Percentiles rank a stretch among this genome's conserved stretches.
These are phyloP conservation scores for Coreius guichenoti DNA, from an alignment of 2,797 vertebrate genomes.

Conservation along the genomic window DNA sequence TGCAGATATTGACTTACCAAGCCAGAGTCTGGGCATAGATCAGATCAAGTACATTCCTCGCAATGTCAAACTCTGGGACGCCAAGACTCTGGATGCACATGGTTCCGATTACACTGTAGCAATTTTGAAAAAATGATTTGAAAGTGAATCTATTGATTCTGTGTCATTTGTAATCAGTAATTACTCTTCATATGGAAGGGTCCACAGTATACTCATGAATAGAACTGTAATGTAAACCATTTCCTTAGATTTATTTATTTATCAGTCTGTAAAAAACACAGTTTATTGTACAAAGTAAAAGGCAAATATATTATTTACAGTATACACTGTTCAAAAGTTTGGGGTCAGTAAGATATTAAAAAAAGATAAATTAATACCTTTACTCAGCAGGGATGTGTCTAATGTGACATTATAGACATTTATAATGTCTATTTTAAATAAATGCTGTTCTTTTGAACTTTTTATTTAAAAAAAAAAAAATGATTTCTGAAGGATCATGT, in stretches of 20 bases:
- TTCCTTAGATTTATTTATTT: not conserved
- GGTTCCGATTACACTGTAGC: constrained; percentile 85
- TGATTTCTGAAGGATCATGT: not conserved
- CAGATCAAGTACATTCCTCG: constrained; percentile 91
- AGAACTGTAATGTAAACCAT: constrained; percentile 15
- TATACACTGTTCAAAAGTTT: not conserved
- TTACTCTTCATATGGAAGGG: constrained; percentile 6
- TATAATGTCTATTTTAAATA: not conserved
- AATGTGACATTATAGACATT: not conserved
- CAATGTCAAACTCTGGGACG: constrained; percentile 92
- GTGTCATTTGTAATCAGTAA: constrained; percentile 13
- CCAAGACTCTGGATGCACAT: constrained; percentile 75
- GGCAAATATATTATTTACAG: not conserved
- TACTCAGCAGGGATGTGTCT: not conserved
- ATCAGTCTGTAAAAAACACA: not conserved
- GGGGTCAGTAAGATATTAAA: not conserved
- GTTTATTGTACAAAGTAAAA: not conserved
- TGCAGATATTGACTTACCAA: constrained; percentile 78
- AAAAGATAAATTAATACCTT: not conserved
- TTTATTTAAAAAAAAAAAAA: not conserved
- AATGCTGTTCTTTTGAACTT: not conserved
- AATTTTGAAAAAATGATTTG: constrained; percentile 36
- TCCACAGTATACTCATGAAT: not conserved
- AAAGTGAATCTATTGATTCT: constrained; percentile 16
- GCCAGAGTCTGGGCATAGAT: constrained; percentile 94